Evolutionary conservation across 1,140 invertebrate species (phyloP).

Genomic region (Apis florea): DNA sequence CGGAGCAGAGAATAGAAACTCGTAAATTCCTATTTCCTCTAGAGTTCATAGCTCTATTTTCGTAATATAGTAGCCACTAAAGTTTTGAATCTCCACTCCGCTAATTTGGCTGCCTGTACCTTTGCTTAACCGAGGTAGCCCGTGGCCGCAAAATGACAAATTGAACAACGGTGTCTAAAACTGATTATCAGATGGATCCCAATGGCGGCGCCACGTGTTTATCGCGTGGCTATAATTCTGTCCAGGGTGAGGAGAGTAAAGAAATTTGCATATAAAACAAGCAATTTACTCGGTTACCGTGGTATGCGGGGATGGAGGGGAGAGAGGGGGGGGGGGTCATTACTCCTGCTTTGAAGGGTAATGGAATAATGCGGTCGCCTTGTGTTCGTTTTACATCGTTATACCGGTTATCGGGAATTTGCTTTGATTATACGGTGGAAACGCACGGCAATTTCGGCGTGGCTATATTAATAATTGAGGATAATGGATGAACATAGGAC

Average conservation of each 20-base stretch:
- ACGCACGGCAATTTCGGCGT: conserved; percentile 23
- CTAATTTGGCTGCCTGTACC: too few relatives aligned
- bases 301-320: not conserved
- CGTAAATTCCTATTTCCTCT: too few relatives aligned
- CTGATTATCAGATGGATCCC: conserved; percentile 45
- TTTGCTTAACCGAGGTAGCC: too few relatives aligned
- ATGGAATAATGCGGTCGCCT: conserved; percentile 49
- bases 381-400: conserved; percentile 49
- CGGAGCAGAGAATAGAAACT: too few relatives aligned
- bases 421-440: conserved; percentile 44
- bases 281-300: conserved; percentile 49
- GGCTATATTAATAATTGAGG: conserved; percentile 23
- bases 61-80: too few relatives aligned
- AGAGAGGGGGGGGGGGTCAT: not conserved
- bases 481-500: conserved; percentile 13
- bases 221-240: conserved; percentile 57
- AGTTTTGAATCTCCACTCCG: too few relatives aligned
- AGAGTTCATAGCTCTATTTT: too few relatives aligned
- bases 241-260: conserved; percentile 37
- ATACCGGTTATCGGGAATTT: conserved; percentile 47
- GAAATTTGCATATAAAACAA: conserved; percentile 62
- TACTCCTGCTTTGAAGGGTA: conserved; percentile 50
- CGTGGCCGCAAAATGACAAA: too few relatives aligned
- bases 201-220: conserved; percentile 39
- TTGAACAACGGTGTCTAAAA: conserved; percentile 7